These are phyloP conservation scores for Psilopsiagon aurifrons DNA, from an alignment of 2,113 vertebrate species.

Conservation along the genomic window DNA sequence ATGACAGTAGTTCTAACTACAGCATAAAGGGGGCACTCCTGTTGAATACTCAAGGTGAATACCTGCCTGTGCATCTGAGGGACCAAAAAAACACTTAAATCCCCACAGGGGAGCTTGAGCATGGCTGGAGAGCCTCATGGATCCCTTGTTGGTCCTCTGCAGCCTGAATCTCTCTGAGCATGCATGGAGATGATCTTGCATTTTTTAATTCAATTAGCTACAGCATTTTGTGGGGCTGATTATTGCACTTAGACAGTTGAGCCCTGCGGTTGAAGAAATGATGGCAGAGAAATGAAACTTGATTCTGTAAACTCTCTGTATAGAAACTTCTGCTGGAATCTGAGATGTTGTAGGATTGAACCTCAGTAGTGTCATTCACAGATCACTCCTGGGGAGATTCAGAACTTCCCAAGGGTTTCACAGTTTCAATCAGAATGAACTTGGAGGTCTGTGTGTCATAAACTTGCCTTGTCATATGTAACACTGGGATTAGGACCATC, in stretches of 20 bases:
- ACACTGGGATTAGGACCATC: neutral
- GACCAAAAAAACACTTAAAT: neutral
- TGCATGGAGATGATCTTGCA: neutral
- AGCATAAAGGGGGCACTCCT: neutral
- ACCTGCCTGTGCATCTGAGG: neutral
- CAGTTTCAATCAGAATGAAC: neutral
- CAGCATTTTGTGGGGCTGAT: neutral
- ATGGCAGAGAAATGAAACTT: neutral
- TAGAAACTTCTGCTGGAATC: neutral
- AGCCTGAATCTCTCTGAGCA: neutral
- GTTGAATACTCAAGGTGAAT: neutral
- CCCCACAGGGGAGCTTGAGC: neutral
- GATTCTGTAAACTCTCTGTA: neutral
- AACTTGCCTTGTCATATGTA: neutral
- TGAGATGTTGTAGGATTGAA: neutral
- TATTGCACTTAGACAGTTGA: neutral
- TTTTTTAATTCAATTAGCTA: neutral
- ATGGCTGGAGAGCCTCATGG: neutral
- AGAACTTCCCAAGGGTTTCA: neutral
- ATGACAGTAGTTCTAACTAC: accelerated
- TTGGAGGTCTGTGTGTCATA: neutral
- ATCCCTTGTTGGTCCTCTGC: neutral
- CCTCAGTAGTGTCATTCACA: neutral
- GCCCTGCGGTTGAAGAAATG: neutral
- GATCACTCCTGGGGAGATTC: neutral